Percentiles rank a stretch among this genome's conserved stretches.
These are phyloP conservation scores for Mus caroli DNA, from an alignment of 2,797 vertebrate genomes.

Conservation along the genomic window DNA sequence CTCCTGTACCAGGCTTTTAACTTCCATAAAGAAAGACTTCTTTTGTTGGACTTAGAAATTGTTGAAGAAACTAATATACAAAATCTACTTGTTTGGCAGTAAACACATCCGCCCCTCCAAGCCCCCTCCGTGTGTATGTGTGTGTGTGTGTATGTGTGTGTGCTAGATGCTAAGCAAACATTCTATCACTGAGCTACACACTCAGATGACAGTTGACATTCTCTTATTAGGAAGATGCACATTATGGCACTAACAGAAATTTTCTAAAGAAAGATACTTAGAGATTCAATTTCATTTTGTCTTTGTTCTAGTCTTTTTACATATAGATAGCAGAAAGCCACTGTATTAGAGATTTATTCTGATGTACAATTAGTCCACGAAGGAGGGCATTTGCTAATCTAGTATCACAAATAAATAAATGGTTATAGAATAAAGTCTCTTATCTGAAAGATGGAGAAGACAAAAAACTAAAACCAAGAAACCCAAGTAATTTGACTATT, in stretches of 20 bases:
- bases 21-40: conserved; percentile 22
- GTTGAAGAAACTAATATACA: neutral
- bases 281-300: neutral
- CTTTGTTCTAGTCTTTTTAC: conserved; percentile 33
- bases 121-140: too few relatives aligned
- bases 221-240: conserved; percentile 39
- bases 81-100: conserved; percentile 5
- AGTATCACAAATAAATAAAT: conserved; percentile 37
- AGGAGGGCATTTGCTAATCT: conserved; percentile 37
- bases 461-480: neutral
- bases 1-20: neutral
- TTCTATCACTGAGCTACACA: neutral
- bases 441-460: conserved; percentile 40
- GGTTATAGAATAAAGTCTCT: conserved; percentile 44
- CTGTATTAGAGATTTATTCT: conserved; percentile 30
- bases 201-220: neutral
- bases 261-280: conserved; percentile 33
- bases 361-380: neutral
- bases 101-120: neutral
- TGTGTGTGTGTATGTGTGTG: neutral
- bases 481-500: neutral
- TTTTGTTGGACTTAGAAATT: conserved; percentile 38
- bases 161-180: neutral
- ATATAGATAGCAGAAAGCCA: conserved; percentile 50
- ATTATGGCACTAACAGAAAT: conserved; percentile 22